phyloP scores from a whole-genome alignment of 2,113 vertebrate species.

The Morone saxatilis region DNA sequence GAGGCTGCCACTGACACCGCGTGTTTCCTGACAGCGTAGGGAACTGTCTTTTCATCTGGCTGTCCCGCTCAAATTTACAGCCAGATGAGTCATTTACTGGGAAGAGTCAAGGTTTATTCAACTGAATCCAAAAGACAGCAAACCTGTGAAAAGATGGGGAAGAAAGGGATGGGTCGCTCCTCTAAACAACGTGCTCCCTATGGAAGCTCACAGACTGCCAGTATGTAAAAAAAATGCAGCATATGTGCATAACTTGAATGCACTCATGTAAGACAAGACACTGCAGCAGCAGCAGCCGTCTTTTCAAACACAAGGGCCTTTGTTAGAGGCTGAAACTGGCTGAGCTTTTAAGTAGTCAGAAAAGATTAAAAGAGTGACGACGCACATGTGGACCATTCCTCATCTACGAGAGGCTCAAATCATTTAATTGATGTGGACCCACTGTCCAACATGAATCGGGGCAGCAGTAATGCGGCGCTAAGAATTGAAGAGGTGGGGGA shows the following conservation, averaged over 20 bases:
- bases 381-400: conserved; percentile 62
- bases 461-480: conserved; percentile 47
- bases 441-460: conserved; percentile 61
- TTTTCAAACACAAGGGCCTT: conserved; percentile 52
- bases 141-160: conserved; percentile 36
- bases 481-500: conserved; percentile 66
- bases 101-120: conserved; percentile 57
- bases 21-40: conserved; percentile 65
- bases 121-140: conserved; percentile 61
- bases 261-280: conserved; percentile 25
- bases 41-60: conserved; percentile 61
- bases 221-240: conserved; percentile 27
- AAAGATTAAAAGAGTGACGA: conserved; percentile 64
- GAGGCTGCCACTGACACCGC: conserved; percentile 55
- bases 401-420: conserved; percentile 61
- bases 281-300: conserved; percentile 18
- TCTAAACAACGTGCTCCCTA: conserved; percentile 37
- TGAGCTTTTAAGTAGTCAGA: conserved; percentile 55
- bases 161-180: conserved; percentile 18
- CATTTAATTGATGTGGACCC: conserved; percentile 71
- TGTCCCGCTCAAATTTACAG: conserved; percentile 54
- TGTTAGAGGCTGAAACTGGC: conserved; percentile 46
- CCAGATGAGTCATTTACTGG: conserved; percentile 65
- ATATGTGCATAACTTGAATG: conserved; percentile 39
- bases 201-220: conserved; percentile 12